Percentiles rank a stretch among this genome's conserved stretches.
These are phyloP conservation scores for Pentamera pediparva DNA, from an alignment of 53 echinoderm and acorn worm genomes.

Conservation along the genomic window DNA sequence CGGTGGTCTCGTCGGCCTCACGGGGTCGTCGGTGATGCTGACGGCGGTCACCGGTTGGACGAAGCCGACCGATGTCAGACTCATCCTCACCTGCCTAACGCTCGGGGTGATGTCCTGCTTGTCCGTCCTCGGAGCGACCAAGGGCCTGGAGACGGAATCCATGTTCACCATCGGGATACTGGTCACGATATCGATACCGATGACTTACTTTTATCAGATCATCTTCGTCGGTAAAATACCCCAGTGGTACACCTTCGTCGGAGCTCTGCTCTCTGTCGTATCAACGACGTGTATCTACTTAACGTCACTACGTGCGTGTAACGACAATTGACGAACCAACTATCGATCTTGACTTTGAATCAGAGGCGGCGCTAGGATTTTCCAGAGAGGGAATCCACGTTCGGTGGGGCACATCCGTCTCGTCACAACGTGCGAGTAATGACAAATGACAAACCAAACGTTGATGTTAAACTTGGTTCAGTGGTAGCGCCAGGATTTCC, in stretches of 20 bases:
- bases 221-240: neutral
- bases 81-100: neutral
- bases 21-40: neutral
- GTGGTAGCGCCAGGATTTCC: too few relatives aligned
- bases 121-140: neutral
- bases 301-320: too few relatives aligned
- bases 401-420: too few relatives aligned
- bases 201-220: conserved; percentile 10
- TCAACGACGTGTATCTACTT: neutral
- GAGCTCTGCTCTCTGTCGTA: neutral
- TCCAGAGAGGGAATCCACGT: too few relatives aligned
- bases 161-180: conserved; percentile 19
- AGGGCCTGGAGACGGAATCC: conserved; percentile 15
- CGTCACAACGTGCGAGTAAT: too few relatives aligned
- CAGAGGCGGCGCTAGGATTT: too few relatives aligned
- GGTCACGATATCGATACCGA: conserved; percentile 2
- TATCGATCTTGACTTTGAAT: too few relatives aligned
- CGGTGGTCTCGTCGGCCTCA: neutral
- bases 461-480: too few relatives aligned
- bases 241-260: conserved; percentile 4
- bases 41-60: neutral
- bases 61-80: neutral
- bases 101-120: neutral
- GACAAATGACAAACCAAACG: too few relatives aligned
- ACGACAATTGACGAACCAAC: too few relatives aligned